Conservation (phyloP, 2,888 invertebrate genomes). For the Notodonta dromedarius region DNA sequence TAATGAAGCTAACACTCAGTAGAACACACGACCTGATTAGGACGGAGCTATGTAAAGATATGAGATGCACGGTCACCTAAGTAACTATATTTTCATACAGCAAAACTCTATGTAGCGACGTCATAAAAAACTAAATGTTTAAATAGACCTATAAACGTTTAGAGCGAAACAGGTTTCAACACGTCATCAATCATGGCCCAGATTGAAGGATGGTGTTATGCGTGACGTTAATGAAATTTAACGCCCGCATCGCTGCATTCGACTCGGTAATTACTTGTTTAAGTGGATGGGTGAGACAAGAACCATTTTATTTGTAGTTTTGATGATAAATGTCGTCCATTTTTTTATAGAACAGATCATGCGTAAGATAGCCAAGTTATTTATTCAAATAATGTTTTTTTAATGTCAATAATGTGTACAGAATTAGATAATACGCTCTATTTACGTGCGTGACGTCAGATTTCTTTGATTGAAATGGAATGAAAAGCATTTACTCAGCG, state of each 20-base stretch:
- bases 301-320: slow-evolving; percentile 35
- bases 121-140: slow-evolving; percentile 50
- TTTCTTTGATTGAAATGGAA: too few relatives aligned
- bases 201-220: slow-evolving; percentile 68
- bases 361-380: too few relatives aligned
- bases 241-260: slow-evolving; percentile 68
- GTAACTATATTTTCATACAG: too few relatives aligned
- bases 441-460: too few relatives aligned
- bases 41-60: too few relatives aligned
- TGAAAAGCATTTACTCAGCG: too few relatives aligned
- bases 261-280: slow-evolving; percentile 50
- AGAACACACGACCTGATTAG: too few relatives aligned
- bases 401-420: too few relatives aligned
- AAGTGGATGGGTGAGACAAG: slow-evolving; percentile 36
- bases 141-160: slow-evolving; percentile 68
- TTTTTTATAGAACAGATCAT: not conserved
- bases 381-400: too few relatives aligned
- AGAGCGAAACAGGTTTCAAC: slow-evolving; percentile 63
- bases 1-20: too few relatives aligned
- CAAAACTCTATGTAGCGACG: not conserved
- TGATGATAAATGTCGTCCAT: slow-evolving; percentile 30
- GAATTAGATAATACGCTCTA: too few relatives aligned
- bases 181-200: slow-evolving; percentile 64
- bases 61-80: too few relatives aligned
- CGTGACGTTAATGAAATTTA: slow-evolving; percentile 73